phyloP scores from a whole-genome alignment of 2,113 vertebrate genomes.

The Psittacula cyanocephala region DNA sequence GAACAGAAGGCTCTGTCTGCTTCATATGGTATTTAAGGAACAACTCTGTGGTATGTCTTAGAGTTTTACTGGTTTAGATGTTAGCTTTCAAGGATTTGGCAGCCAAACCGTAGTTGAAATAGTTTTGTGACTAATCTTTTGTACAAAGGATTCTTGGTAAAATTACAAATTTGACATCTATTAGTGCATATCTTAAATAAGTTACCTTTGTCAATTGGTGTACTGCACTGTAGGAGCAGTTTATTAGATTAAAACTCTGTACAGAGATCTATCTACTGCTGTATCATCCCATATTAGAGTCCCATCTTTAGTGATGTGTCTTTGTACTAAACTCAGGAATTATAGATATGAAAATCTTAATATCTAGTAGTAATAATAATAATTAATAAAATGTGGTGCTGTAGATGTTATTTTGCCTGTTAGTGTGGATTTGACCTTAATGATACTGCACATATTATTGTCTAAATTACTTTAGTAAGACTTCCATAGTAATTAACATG shows the following conservation, averaged over 20 bases:
- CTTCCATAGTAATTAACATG: not conserved
- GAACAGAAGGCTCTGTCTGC: not conserved
- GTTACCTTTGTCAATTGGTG: rapidly evolving
- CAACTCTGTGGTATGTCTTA: not conserved
- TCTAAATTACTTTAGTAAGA: not conserved
- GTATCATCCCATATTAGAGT: not conserved
- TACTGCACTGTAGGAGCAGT: not conserved
- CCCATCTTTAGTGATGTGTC: not conserved
- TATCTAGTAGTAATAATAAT: not conserved
- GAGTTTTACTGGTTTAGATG: not conserved
- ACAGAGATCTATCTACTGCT: not conserved
- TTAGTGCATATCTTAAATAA: not conserved
- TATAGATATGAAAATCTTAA: not conserved
- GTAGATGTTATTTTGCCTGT: not conserved
- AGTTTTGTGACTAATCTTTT: not conserved
- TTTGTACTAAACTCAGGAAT: not conserved
- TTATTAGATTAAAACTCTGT: not conserved
- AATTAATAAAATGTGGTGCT: not conserved
- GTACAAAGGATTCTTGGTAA: not conserved
- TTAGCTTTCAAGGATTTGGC: not conserved
- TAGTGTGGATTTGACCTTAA: not conserved
- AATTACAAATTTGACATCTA: not conserved
- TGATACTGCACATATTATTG: not conserved
- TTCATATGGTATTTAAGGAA: not conserved
- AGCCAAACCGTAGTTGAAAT: not conserved